Percentiles rank a stretch among this genome's conserved stretches.
Conservation (phyloP, 2,888 invertebrate genomes). For the Tupiocoris notatus region DNA sequence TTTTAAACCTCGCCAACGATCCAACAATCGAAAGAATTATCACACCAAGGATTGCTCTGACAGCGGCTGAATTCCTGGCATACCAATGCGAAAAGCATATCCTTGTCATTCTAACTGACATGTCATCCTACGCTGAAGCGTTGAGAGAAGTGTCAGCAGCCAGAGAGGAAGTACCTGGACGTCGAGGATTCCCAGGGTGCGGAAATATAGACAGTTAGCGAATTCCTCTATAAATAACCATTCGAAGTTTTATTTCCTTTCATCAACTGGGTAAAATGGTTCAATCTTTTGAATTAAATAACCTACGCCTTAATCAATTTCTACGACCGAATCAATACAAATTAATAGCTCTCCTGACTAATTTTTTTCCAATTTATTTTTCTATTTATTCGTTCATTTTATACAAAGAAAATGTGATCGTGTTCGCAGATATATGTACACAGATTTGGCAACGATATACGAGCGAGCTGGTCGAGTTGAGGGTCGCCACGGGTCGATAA, state of each 20-base stretch:
- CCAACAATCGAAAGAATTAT: conserved; percentile 99
- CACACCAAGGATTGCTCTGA: conserved; percentile 95
- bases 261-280: no score
- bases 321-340: no score
- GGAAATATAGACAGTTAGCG: no score
- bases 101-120: conserved; percentile 96
- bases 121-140: conserved; percentile 99
- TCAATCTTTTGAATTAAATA: no score
- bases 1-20: conserved; percentile 99
- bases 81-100: conserved; percentile 99
- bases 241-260: no score
- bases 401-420: no score
- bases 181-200: conserved; percentile 94
- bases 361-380: not conserved
- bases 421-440: conserved; percentile 91
- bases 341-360: not conserved
- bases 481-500: conserved; percentile 97
- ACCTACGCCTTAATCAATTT: no score
- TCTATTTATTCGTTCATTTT: no score
- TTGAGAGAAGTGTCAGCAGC: conserved; percentile 98
- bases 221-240: no score
- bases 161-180: conserved; percentile 94
- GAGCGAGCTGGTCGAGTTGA: conserved; percentile 99
- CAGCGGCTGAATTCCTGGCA: conserved; percentile 98
- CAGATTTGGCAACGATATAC: conserved; percentile 99